Percentiles rank a stretch among this genome's conserved stretches.
Conservation (phyloP, 2,888 invertebrate species). For the Proisotoma minuta region DNA sequence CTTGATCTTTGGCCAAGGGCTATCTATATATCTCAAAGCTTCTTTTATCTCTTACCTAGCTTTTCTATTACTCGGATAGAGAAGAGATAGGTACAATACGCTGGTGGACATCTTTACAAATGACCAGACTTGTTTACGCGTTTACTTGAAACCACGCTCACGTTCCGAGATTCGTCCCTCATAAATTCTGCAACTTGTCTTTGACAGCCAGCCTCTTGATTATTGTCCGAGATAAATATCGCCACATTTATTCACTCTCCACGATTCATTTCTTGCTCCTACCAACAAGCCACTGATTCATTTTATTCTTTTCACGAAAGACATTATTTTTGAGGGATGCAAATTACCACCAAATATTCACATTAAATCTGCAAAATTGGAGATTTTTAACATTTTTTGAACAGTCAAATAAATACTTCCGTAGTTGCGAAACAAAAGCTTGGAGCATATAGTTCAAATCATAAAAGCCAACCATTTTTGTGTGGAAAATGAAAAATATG, state of each 20-base stretch:
- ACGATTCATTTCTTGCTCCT: not conserved
- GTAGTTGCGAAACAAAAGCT: too few species aligned
- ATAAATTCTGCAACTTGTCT: conserved; percentile 20
- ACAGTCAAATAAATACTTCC: too few species aligned
- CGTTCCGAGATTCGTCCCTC: not conserved
- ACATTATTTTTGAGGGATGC: too few species aligned
- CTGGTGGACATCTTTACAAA: not conserved
- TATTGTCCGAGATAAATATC: conserved; percentile 16
- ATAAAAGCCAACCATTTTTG: too few species aligned
- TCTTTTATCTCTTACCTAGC: not conserved
- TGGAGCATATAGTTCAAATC: too few species aligned
- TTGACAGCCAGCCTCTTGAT: conserved; percentile 14
- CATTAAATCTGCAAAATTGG: too few species aligned
- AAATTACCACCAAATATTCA: too few species aligned
- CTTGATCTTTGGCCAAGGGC: conserved; percentile 14
- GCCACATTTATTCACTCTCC: not conserved
- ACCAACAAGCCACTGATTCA: not conserved
- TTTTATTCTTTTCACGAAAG: too few species aligned
- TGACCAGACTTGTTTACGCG: conserved; percentile 5
- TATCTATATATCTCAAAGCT: conserved; percentile 14
- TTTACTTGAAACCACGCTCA: conserved; percentile 12
- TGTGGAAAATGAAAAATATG: too few species aligned
- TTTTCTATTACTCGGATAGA: not conserved
- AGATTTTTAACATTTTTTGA: too few species aligned
- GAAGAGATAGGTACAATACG: not conserved